phyloP scores from a whole-genome alignment of 2,888 invertebrate genomes.

The Zootermopsis nevadensis region DNA sequence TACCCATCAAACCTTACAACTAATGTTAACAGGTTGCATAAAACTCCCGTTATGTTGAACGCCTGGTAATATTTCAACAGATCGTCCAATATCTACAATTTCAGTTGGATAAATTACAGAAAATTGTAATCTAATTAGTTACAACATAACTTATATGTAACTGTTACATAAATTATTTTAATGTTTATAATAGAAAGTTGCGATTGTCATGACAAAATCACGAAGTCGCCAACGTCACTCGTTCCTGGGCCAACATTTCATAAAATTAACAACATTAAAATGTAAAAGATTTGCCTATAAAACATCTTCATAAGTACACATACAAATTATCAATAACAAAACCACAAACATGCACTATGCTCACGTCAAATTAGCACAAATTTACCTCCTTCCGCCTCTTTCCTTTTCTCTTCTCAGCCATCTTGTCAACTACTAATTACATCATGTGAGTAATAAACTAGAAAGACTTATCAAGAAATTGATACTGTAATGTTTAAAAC shows the following conservation, averaged over 20 bases:
- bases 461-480: too few species aligned
- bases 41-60: not conserved
- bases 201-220: not conserved
- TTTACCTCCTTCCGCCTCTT: constrained; percentile 74
- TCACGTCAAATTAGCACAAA: constrained; percentile 47
- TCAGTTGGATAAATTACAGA: not conserved
- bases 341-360: too few species aligned
- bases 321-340: too few species aligned
- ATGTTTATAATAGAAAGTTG: not conserved
- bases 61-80: not conserved
- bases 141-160: not conserved
- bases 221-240: constrained; percentile 44
- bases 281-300: too few species aligned
- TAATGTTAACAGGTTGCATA: not conserved
- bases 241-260: not conserved
- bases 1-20: not conserved
- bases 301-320: too few species aligned
- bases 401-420: constrained; percentile 74
- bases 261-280: too few species aligned
- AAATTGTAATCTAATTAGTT: not conserved
- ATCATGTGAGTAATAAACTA: not conserved
- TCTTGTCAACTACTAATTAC: constrained; percentile 59
- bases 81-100: not conserved
- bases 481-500: too few species aligned
- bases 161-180: not conserved